Evolutionary conservation across 1,140 invertebrate species (phyloP), one percentile per base, ranked within the genome.

Genomic region (Campoletis sonorensis): DNA sequence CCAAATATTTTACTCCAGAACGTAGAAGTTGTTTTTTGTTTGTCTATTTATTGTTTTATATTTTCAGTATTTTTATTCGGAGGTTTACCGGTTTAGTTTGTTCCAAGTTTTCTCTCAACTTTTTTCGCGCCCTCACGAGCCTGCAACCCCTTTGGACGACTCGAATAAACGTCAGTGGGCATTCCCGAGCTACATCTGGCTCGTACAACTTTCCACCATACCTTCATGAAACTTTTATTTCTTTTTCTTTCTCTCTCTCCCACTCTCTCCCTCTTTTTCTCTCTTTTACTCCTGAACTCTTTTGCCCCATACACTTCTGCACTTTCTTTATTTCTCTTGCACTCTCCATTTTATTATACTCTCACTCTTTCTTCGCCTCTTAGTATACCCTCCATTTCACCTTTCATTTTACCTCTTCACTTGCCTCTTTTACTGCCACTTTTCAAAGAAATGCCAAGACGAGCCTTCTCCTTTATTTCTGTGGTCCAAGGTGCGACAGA

Each of bases 141-240:
- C 75, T 45, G 21, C 23, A 23, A 73, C 16, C 40, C 33, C 30
- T 78, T 82, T 72, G 79, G 79, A 79, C 61, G 79, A 82, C 81
- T 82, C 81, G 61, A 82, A 82, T 82, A 82, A 82, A 82, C 72
- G 81, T 82, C 81, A 82, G 80, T 45, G 79, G 79, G 54, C 54
- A 58, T 5, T n/a, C 54, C 26, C 21, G 70, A 70, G 58, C 72
- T 82, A 82, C 78, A 82, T 82, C 79, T 82, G 72, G 72, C 81
- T 68, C 75, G 13, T 73, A 27, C 45, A 77, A 51, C 49, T 54
- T 33, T 23, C 21, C 72, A 18, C 5, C 15, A n/a, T 75, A 37
- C 23, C 21, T 45, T 23, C 21, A 37, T 75, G 21, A 45, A 23
- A 33, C 70, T 73, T 72, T 58, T 23, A n/a, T 58, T 23, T 23